Conservation (phyloP, 2,113 vertebrate genomes). For the Gnathonemus echidnorhynchus region DNA sequence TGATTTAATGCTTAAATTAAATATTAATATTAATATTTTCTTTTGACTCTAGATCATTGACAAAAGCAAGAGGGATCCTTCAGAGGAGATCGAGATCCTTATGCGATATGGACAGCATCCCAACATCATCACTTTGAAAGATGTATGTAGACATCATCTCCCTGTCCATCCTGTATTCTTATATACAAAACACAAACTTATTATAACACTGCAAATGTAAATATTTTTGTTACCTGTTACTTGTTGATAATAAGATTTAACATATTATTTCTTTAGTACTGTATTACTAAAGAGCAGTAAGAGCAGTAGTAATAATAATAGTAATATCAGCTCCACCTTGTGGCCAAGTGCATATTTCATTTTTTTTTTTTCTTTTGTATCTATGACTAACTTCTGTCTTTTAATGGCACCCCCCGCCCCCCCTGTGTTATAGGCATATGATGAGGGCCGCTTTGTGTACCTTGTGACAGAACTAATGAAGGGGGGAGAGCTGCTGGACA, state of each 20-base stretch:
- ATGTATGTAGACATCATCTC: constrained; percentile 62
- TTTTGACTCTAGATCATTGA: constrained; percentile 79
- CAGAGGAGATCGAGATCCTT: constrained; percentile 95
- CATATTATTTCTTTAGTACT: neutral
- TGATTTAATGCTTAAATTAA: neutral
- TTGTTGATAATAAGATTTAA: neutral
- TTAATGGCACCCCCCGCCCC: neutral
- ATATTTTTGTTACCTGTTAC: neutral
- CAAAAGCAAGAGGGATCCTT: constrained; percentile 93
- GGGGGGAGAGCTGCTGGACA: constrained; percentile 88
- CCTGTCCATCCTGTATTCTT: neutral
- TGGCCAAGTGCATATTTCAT: neutral
- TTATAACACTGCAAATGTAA: neutral
- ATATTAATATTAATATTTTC: neutral
- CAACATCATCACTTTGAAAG: constrained; percentile 95
- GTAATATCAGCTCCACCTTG: neutral
- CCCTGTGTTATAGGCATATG: constrained; percentile 72
- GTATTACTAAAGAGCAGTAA: neutral
- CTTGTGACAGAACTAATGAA: constrained; percentile 94
- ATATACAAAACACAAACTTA: neutral
- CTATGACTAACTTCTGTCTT: neutral
- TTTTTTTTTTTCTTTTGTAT: neutral
- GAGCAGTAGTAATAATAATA: neutral
- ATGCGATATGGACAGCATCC: constrained; percentile 94
- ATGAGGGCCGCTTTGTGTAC: constrained; percentile 87